Base-by-base conservation (phyloP, 2,888 invertebrate genomes). In the Platerodrilus igneus region DNA sequence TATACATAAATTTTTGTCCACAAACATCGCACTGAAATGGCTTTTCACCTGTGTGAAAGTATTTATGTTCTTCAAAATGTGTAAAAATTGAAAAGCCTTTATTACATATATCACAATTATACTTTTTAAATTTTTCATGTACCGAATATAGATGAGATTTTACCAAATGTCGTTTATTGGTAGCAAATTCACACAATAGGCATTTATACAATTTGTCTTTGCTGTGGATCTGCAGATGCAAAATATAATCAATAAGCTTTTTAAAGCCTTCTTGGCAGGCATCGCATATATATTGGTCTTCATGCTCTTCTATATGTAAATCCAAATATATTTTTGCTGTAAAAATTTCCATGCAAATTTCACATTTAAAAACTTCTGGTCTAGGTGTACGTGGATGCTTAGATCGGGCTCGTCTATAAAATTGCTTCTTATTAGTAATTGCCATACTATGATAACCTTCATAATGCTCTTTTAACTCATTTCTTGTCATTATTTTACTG, bases 41-140 rank as follows among this genome's bases (percentile, higher is more conserved):
- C 36, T 75, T 75, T 41, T 76, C 76, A 0, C 76, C 76, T 1
- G 72, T 74, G 46, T 77, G 77, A 45, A 59, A 63, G 38, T 64
- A 59, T 47, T 64, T 66, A 45, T 67, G 67, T 28, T 67, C 66
- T 8, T 70, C 68, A 16, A 75, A 73, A 57, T 74, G 73, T 3
- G 43, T 39, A 11, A 39, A 43, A 11, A 47, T 31, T 0, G 63
- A 56, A 40, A 74, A 77, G 0, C 69, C 63, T 49, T 74, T 75
- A 0, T 63, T 55, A 46, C 76, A 77, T 0, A 58, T 49, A 0
- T 62, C 57, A 41, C 76, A 76, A 0, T 63, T 63, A 40, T 56
- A 70, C 47, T 74, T 74, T n/a, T 59, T 64, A 0, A 70, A 74
- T 0, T 59, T 58, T 3, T 63, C 64, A 41, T 76, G 76, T 3